These are phyloP conservation scores for Nyctalus aviator DNA, from an alignment of 2,797 vertebrate genomes.

Conservation along the genomic window DNA sequence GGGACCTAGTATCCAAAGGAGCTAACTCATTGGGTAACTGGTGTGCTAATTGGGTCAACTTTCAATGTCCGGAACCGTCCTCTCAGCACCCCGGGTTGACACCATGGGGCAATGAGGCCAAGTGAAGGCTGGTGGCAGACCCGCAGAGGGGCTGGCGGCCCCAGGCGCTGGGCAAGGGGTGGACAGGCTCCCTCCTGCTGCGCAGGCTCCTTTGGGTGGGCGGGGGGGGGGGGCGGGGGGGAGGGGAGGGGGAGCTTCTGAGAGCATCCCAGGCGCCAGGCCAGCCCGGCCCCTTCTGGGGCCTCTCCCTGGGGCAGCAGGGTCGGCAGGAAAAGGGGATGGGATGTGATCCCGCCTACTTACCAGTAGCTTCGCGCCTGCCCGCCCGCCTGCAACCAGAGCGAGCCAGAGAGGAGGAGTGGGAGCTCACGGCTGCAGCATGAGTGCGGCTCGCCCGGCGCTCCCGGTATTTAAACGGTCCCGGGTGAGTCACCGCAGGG, in stretches of 20 bases:
- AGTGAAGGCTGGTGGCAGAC: not conserved
- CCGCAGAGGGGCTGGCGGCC: not conserved
- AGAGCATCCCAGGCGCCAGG: not conserved
- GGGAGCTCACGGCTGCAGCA: slow-evolving; percentile 83
- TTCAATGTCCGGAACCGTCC: not conserved
- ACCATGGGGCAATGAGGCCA: not conserved
- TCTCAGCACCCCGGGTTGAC: not conserved
- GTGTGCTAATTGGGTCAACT: not conserved
- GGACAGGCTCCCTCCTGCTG: not conserved
- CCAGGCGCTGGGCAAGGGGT: not conserved
- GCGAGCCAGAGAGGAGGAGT: slow-evolving; percentile 40
- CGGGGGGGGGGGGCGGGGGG: too few relatives aligned
- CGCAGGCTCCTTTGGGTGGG: rapidly evolving
- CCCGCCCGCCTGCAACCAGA: slow-evolving; percentile 69
- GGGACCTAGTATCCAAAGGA: not conserved
- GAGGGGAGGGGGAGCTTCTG: rapidly evolving
- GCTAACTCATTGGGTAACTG: too few relatives aligned
- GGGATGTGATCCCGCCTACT: slow-evolving; percentile 59
- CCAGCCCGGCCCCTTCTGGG: not conserved
- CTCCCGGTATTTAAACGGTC: slow-evolving; percentile 86
- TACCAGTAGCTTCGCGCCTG: slow-evolving; percentile 78
- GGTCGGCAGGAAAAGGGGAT: not conserved
- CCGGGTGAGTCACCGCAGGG: slow-evolving; percentile 86
- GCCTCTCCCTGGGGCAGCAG: not conserved
- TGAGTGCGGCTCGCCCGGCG: slow-evolving; percentile 64